Conservation (phyloP, 1,140 invertebrate genomes). For the Euglossa dilemma region DNA sequence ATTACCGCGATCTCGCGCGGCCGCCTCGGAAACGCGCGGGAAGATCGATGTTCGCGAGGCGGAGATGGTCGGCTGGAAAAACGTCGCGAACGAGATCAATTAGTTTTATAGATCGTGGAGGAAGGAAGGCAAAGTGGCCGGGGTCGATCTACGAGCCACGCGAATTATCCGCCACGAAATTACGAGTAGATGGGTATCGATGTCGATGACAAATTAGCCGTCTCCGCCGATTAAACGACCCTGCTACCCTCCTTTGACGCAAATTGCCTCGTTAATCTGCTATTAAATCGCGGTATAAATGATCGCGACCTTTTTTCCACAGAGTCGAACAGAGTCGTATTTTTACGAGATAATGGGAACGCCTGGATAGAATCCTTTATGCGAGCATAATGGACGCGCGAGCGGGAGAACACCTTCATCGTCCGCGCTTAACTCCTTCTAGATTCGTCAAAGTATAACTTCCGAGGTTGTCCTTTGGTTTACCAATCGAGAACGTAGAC, state of each 20-base stretch:
- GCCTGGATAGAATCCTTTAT: constrained; percentile 34
- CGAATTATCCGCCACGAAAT: constrained; percentile 64
- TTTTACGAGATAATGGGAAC: constrained; percentile 62
- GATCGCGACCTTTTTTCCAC: constrained; percentile 48
- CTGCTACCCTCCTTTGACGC: constrained; percentile 55
- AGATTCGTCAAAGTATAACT: not conserved
- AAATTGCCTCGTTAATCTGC: constrained; percentile 70
- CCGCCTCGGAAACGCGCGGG: not conserved
- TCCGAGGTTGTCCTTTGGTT: not conserved
- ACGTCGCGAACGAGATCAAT: constrained; percentile 27
- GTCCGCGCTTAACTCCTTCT: constrained; percentile 18
- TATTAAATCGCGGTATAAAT: constrained; percentile 69
- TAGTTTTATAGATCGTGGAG: constrained; percentile 49
- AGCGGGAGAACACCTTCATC: not conserved
- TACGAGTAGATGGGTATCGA: constrained; percentile 67
- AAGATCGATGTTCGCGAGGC: not conserved
- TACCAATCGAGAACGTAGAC: not conserved
- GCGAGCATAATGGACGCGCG: constrained; percentile 44
- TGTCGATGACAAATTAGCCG: constrained; percentile 68
- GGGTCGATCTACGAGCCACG: constrained; percentile 43
- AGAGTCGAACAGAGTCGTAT: constrained; percentile 32
- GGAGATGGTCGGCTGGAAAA: not conserved
- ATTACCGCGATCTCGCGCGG: not conserved
- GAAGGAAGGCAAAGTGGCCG: constrained; percentile 2
- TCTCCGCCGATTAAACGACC: constrained; percentile 63